phyloP scores from a whole-genome alignment of 2,888 invertebrate species.

The Agelastica alni region DNA sequence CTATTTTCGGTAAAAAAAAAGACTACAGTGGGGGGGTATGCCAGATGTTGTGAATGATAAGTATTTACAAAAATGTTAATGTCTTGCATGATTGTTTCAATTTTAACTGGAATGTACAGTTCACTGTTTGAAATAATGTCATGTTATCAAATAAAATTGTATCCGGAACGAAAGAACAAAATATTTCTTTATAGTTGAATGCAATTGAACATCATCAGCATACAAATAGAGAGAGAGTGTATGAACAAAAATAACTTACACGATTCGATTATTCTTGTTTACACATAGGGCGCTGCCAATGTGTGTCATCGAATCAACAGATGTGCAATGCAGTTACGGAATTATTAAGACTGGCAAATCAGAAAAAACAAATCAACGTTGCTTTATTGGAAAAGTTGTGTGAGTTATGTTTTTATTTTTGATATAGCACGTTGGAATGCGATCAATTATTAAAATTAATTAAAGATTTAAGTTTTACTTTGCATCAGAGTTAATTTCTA shows the following conservation, averaged over 20 bases:
- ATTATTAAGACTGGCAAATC: slow-evolving; percentile 3
- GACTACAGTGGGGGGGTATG: no score
- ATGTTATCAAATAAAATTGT: slow-evolving; percentile 1
- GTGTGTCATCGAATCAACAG: slow-evolving; percentile 6
- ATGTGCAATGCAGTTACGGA: not conserved
- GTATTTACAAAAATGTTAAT: no score
- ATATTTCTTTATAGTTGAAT: slow-evolving; percentile 12
- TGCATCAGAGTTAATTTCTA: not conserved
- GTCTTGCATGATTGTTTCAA: no score
- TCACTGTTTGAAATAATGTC: not conserved
- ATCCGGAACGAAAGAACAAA: slow-evolving; percentile 9
- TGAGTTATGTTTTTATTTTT: not conserved
- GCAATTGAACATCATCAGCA: slow-evolving; percentile 29
- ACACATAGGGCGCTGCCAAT: slow-evolving; percentile 19
- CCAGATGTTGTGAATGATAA: no score
- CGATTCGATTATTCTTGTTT: slow-evolving; percentile 33
- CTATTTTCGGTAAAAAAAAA: no score
- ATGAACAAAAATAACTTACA: slow-evolving; percentile 29
- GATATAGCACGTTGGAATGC: no score
- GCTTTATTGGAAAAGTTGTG: slow-evolving; percentile 2
- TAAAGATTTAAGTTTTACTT: not conserved
- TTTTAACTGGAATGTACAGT: no score
- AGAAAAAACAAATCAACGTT: slow-evolving; percentile 6
- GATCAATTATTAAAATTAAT: not conserved
- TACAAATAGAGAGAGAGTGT: slow-evolving; percentile 23